Evolutionary conservation across 1,140 invertebrate species (phyloP).

Genomic region (Hylaeus volcanicus): DNA sequence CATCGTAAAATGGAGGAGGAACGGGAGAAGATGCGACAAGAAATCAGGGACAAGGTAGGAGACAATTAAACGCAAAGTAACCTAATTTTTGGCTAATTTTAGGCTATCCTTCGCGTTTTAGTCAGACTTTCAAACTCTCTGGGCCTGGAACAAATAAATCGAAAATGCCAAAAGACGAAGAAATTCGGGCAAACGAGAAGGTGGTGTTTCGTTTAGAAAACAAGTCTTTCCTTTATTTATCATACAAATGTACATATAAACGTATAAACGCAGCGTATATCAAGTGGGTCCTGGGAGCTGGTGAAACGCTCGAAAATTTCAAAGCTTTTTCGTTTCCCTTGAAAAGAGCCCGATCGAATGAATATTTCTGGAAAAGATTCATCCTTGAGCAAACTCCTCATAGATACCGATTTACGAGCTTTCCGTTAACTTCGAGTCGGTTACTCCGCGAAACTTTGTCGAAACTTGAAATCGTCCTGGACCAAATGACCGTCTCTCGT

Average conservation of each 20-base stretch:
- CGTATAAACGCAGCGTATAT: not conserved
- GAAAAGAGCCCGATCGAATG: not conserved
- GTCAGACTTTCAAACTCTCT: too few species aligned
- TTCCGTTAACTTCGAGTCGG: not conserved
- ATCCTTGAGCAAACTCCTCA: not conserved
- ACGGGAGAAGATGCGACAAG: conserved; percentile 97
- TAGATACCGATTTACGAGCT: not conserved
- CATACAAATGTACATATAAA: too few species aligned
- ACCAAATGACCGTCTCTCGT: too few species aligned
- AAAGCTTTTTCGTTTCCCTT: not conserved
- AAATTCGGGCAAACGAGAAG: too few species aligned
- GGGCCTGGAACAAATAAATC: too few species aligned
- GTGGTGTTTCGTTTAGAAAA: too few species aligned
- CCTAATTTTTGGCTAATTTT: too few species aligned
- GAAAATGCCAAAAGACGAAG: not conserved
- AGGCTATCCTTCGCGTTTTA: too few species aligned
- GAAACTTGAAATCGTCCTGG: not conserved
- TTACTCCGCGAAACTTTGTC: not conserved
- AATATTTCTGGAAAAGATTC: not conserved
- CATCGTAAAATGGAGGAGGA: conserved; percentile 99
- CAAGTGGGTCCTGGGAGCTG: not conserved
- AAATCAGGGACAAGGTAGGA: conserved; percentile 97
- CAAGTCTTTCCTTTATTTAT: too few species aligned
- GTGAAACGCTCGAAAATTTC: conserved; percentile 27
- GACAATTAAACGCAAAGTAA: not conserved